A percentile compares a stretch with the other conserved stretches of the same genome.
phyloP scores from a whole-genome alignment of 2,113 vertebrate species.

The Cyanocitta stelleri region DNA sequence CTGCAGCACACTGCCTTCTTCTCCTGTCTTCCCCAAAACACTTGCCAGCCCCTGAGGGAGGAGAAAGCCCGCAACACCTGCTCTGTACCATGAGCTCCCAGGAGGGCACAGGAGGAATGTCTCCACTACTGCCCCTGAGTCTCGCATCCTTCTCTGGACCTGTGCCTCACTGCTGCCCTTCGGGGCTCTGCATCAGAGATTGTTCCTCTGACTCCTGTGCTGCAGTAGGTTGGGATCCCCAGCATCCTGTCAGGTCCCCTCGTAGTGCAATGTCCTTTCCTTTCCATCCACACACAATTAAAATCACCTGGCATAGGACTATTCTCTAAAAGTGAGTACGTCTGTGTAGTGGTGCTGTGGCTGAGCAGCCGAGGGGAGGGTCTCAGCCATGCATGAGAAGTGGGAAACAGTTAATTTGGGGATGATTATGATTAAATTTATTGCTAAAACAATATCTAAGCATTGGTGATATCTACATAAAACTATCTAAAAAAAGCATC shows the following conservation, averaged over 20 bases:
- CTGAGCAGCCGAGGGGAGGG: not conserved
- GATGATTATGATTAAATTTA: not conserved
- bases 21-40: not conserved
- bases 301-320: too few relatives aligned
- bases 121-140: too few relatives aligned
- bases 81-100: accelerated
- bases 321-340: accelerated
- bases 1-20: not conserved
- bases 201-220: not conserved
- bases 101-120: accelerated
- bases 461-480: not conserved
- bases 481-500: not conserved
- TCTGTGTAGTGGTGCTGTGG: too few relatives aligned
- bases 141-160: accelerated
- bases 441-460: not conserved
- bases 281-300: accelerated
- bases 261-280: not conserved
- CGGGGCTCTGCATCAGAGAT: accelerated
- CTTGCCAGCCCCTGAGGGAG: accelerated
- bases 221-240: accelerated
- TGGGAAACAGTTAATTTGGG: not conserved
- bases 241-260: too few relatives aligned
- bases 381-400: not conserved
- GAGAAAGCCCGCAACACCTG: accelerated
- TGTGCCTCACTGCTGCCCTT: not conserved